Evolutionary conservation across 2,113 vertebrate genomes (phyloP).

Genomic region (Todiramphus saurophagus): DNA sequence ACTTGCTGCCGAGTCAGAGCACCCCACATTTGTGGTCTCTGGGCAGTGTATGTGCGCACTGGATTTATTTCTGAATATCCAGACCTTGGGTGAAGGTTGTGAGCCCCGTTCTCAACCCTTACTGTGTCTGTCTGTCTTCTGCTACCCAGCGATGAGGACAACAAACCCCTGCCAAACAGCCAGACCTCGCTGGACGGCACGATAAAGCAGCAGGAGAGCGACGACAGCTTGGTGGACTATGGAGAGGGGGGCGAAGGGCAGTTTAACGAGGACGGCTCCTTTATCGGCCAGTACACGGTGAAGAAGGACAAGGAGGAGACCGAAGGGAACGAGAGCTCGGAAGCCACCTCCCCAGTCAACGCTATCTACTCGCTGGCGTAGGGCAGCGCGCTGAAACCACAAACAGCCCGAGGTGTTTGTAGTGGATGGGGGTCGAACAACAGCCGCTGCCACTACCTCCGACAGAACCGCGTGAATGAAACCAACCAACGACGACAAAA

Average conservation of each 20-base stretch:
- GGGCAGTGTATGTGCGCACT: background rate
- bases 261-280: slow-evolving; percentile 97
- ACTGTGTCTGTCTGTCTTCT: slow-evolving; percentile 36
- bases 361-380: slow-evolving; percentile 96
- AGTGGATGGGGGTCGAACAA: slow-evolving; percentile 19
- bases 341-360: slow-evolving; percentile 96
- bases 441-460: background rate
- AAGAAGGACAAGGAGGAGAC: slow-evolving; percentile 99
- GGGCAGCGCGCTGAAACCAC: background rate
- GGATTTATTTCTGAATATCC: background rate
- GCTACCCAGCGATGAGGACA: slow-evolving; percentile 93
- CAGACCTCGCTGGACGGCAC: slow-evolving; percentile 95
- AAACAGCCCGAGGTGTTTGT: background rate
- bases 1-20: background rate
- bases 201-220: slow-evolving; percentile 93
- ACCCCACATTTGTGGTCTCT: rapidly evolving
- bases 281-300: slow-evolving; percentile 98
- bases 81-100: background rate
- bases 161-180: slow-evolving; percentile 96
- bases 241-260: slow-evolving; percentile 95
- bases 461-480: background rate
- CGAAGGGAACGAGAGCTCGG: slow-evolving; percentile 97
- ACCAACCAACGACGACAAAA: background rate
- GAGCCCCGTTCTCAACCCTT: background rate
- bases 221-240: slow-evolving; percentile 97